Evolutionary conservation across 2,113 vertebrate species (phyloP).

Genomic region (Drymodes brunneopygia): DNA sequence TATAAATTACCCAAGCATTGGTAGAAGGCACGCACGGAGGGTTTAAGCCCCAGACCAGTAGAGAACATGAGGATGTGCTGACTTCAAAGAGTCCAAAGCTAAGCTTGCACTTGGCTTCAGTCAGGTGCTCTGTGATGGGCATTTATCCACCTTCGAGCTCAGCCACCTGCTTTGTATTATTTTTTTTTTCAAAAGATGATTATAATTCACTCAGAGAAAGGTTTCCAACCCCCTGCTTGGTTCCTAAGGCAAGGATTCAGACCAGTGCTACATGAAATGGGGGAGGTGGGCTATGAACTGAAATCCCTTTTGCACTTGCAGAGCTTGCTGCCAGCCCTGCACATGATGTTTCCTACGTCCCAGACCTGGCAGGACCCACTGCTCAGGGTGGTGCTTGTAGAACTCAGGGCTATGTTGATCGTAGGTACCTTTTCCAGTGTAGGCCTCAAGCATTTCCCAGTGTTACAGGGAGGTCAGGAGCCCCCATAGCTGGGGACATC

Average conservation of each 20-base stretch:
- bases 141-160: background rate
- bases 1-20: background rate
- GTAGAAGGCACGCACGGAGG: background rate
- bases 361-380: background rate
- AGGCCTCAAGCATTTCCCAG: background rate
- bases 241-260: background rate
- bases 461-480: background rate
- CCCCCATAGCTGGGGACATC: fast-evolving
- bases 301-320: background rate
- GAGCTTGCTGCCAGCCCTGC: background rate
- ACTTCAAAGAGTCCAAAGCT: background rate
- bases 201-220: background rate
- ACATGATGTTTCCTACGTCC: fast-evolving
- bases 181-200: background rate
- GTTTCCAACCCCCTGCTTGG: background rate
- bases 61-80: background rate
- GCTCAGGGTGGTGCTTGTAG: background rate
- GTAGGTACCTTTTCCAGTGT: background rate
- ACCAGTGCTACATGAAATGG: background rate
- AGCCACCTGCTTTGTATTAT: background rate
- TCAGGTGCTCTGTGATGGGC: background rate
- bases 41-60: background rate
- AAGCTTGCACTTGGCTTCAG: background rate
- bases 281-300: background rate
- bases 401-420: fast-evolving